phyloP scores from a whole-genome alignment of 1,140 invertebrate genomes.

The Stratiolaelaps scimitus region DNA sequence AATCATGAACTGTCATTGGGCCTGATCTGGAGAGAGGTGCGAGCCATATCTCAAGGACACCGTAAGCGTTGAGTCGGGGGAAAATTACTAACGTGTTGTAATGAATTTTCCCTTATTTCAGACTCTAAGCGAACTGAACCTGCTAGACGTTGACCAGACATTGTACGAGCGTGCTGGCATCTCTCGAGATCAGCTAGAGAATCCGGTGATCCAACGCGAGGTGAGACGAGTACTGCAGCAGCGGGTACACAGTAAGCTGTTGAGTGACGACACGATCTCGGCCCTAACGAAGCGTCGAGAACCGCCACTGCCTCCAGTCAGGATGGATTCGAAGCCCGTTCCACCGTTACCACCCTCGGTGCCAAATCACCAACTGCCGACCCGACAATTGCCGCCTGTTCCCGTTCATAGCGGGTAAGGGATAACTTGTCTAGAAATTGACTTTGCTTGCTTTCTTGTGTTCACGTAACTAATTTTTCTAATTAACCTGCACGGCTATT shows the following conservation, averaged over 20 bases:
- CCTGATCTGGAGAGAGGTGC: too few species aligned
- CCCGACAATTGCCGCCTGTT: constrained; percentile 7
- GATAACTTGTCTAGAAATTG: too few species aligned
- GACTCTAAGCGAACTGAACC: too few species aligned
- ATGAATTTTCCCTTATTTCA: too few species aligned
- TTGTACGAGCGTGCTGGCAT: constrained; percentile 7
- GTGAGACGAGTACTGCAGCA: background rate
- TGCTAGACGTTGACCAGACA: background rate
- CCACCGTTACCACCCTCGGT: background rate
- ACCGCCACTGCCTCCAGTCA: background rate
- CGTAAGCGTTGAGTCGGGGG: too few species aligned
- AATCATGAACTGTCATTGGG: too few species aligned
- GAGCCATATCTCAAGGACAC: too few species aligned
- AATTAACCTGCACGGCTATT: too few species aligned
- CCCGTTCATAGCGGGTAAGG: constrained; percentile 11
- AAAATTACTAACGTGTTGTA: too few species aligned
- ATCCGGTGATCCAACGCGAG: background rate
- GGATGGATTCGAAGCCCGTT: constrained; percentile 1
- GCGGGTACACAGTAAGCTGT: constrained; percentile 1
- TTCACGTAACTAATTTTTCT: too few species aligned
- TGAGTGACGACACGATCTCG: background rate
- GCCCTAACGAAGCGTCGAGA: background rate
- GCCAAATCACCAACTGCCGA: background rate
- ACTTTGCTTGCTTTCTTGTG: too few species aligned
- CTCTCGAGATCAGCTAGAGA: constrained; percentile 5